Evolutionary conservation across 2,888 invertebrate species (phyloP).

Genomic region (Netelia fuscicornis): DNA sequence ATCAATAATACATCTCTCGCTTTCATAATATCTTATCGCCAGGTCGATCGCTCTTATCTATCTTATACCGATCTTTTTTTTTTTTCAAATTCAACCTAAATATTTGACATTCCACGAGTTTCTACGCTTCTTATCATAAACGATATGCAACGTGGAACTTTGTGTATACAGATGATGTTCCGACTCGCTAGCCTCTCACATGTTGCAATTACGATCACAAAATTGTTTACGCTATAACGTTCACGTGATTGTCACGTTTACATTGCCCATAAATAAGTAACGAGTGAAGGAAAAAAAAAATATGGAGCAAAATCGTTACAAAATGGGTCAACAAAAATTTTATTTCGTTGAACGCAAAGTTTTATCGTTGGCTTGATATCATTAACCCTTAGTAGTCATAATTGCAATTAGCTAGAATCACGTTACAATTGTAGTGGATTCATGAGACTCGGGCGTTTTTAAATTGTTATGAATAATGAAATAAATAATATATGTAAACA

Average conservation of each 20-base stretch:
- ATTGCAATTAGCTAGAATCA: too few relatives aligned
- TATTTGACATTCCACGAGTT: slow-evolving; percentile 54
- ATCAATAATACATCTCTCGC: background rate
- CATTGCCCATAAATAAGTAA: too few relatives aligned
- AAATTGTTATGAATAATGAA: too few relatives aligned
- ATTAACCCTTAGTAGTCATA: too few relatives aligned
- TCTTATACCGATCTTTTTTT: too few relatives aligned
- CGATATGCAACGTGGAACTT: background rate
- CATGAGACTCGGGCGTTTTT: too few relatives aligned
- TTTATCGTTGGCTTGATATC: too few relatives aligned
- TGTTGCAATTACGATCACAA: background rate
- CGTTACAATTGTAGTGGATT: too few relatives aligned
- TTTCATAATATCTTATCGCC: slow-evolving; percentile 8
- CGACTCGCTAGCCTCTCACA: background rate
- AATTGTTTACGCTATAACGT: background rate
- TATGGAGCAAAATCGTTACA: slow-evolving; percentile 26
- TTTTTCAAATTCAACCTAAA: slow-evolving; percentile 3
- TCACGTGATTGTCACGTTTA: slow-evolving; percentile 44
- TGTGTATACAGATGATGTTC: background rate
- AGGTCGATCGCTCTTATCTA: slow-evolving; percentile 52
- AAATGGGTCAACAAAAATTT: background rate
- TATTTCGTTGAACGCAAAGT: background rate
- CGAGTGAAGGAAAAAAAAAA: slow-evolving; percentile 19
- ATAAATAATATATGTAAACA: too few relatives aligned
- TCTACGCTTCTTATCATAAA: slow-evolving; percentile 38